Evolutionary conservation across 2,113 vertebrate species (phyloP).

Genomic region (Nibea coibor): DNA sequence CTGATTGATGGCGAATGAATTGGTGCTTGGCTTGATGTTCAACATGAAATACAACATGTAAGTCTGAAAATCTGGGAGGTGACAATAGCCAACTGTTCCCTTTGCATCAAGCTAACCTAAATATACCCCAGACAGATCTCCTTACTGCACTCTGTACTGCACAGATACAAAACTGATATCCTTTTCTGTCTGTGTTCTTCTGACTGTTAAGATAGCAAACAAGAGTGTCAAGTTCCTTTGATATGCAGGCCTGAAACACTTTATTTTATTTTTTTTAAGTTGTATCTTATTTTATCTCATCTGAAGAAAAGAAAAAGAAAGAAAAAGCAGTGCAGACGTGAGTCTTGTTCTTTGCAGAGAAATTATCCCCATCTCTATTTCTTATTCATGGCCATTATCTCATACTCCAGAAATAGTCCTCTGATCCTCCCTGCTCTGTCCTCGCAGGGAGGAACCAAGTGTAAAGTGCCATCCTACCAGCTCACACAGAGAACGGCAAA

Average conservation of each 20-base stretch:
- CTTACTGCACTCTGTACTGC: not conserved
- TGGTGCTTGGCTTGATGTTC: not conserved
- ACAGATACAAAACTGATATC: not conserved
- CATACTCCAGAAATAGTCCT: constrained; percentile 69
- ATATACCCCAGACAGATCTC: not conserved
- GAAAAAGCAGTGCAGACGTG: not conserved
- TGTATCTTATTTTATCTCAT: constrained; percentile 7
- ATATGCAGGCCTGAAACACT: not conserved
- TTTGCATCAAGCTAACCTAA: not conserved
- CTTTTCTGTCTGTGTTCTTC: not conserved
- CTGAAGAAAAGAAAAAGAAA: not conserved
- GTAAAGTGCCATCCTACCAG: constrained; percentile 45
- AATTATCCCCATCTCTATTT: constrained; percentile 59
- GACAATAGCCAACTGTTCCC: not conserved
- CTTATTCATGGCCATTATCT: constrained; percentile 70
- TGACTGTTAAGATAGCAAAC: not conserved
- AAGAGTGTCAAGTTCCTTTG: constrained; percentile 8
- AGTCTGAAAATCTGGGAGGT: not conserved
- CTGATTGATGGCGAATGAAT: not conserved
- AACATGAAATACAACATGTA: not conserved
- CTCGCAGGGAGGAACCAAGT: constrained; percentile 40
- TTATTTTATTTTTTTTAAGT: not conserved
- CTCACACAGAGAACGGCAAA: constrained; percentile 56
- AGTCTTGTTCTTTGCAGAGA: constrained; percentile 25
- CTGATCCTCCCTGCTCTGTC: constrained; percentile 53